Conservation (phyloP, 2,888 invertebrate species). For the Tyria jacobaeae region DNA sequence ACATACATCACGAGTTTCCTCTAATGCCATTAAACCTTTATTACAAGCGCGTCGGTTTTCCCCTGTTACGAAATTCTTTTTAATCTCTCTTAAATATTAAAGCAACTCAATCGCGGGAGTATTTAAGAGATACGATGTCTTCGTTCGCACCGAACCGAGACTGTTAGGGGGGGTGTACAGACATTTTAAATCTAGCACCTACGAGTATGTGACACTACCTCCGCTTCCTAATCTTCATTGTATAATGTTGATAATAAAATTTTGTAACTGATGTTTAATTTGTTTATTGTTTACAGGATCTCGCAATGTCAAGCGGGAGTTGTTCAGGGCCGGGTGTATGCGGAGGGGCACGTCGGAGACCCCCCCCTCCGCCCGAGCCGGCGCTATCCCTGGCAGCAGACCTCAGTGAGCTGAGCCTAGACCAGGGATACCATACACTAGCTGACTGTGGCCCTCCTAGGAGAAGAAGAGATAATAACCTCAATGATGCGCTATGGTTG, state of each 20-base stretch:
- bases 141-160: too few relatives aligned
- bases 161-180: too few relatives aligned
- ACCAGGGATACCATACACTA: constrained; percentile 94
- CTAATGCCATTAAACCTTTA: too few relatives aligned
- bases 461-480: constrained; percentile 71
- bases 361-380: constrained; percentile 81
- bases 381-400: constrained; percentile 79
- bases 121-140: too few relatives aligned
- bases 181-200: too few relatives aligned
- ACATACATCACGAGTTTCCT: too few relatives aligned
- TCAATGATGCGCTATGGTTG: constrained; percentile 78
- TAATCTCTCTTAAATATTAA: too few relatives aligned
- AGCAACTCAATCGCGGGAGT: too few relatives aligned
- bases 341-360: constrained; percentile 76
- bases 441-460: constrained; percentile 88
- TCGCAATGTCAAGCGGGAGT: constrained; percentile 76
- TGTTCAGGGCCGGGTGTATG: constrained; percentile 79
- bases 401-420: constrained; percentile 88
- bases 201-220: too few relatives aligned
- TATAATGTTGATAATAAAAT: background rate
- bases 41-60: too few relatives aligned
- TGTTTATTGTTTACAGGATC: constrained; percentile 53
- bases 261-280: background rate
- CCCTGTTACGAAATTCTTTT: too few relatives aligned
- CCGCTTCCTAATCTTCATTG: too few relatives aligned